Base-by-base conservation (phyloP, 2,113 vertebrate genomes). In the Origma solitaria region DNA sequence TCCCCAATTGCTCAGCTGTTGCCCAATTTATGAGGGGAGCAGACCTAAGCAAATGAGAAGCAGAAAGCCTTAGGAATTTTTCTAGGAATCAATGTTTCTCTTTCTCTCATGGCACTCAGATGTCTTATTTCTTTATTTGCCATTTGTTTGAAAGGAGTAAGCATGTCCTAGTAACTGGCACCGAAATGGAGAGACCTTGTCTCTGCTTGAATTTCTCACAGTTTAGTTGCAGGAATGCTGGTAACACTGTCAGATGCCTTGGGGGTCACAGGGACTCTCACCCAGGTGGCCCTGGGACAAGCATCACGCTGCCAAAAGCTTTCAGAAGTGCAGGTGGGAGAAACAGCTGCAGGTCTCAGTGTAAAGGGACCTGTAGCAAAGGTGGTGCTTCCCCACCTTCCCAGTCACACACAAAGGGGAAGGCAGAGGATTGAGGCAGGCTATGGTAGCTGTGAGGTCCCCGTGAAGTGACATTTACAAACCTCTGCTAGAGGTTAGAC, bases 241-340 rank as follows among this genome's bases (percentile, higher is more conserved):
- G n/a, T 40, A 38, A n/a, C 9, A 2, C 45, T 56, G 30, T 40
- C 3, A 15, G 37, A 25, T 3, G 16, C 44, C 68, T 15, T 10
- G 0, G 8, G 35, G 44, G 24, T 33, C 3, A 1, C 35, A 35
- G 65, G 44, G 37, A 56, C 37, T 35, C 20, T 62, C 1, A 0
- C 51, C 4, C 16, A 27, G n/a, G 37, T 6, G 1, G 30, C 53
- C 51, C 15, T n/a, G 47, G 16, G 47, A 31, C 53, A 76, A n/a
- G 38, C 53, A 81, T 37, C 73, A 47, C 27, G 3, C 50, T 49
- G 31, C 23, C 53, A 50, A 15, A 12, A 58, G 38, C 76, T 82
- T 82, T 62, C 35, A 44, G 51, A 51, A 80, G 45, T 1, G 2
- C 53, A 40, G 19, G 25, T 30, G 14, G 30, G 71, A 50, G 51